Evolutionary conservation across 1,140 invertebrate species (phyloP), one percentile per base, ranked within the genome.

Genomic region (Scaptomyza hsui): DNA sequence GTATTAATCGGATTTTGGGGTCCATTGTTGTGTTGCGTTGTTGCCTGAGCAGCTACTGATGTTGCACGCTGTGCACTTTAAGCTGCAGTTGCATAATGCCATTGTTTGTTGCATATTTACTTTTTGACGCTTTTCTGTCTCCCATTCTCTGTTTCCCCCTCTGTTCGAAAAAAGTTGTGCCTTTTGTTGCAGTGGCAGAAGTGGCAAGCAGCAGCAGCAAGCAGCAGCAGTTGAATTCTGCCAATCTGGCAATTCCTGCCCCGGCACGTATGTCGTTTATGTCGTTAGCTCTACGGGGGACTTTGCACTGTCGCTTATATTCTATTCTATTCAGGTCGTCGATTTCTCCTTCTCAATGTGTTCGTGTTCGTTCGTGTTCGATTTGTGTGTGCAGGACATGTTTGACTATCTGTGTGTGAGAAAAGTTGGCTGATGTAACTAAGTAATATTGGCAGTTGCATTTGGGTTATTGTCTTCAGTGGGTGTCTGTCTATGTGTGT

Each of bases 81-180:
- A 86, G 82, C 88, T 86, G 65, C 74, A 65, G 52, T 71, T 72
- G 63, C 63, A 86, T 86, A 88, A 86, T 88, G 74, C 82, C 62
- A 86, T 86, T 86, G 81, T 86, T 86, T 86, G 81, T 81, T 88
- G 81, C 81, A 88, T 86, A 86, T 86, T 86, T 86, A 86, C 81
- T 86, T 86, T 86, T 86, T 86, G 81, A 86, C 74, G 78, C 62
- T 64, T 86, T 61, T 59, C 70, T 76, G 49, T 86, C 80, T 59
- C 29, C 26, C 13, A 29, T 7, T 29, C 26, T 6, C 6, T 29
- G 5, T 29, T 7, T 6, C 6, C 2, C 6, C 9, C 2, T 29
- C 2, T 29, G 24, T 26, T 9, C 29, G 12, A 29, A 42, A 64
- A 76, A 63, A 48, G 16, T 71, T 71, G 53, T 71, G 55, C 59